Percentiles rank a stretch among this genome's conserved stretches.
phyloP scores from a whole-genome alignment of 92 coral and sea anemone species.

The Bergia sp. region DNA sequence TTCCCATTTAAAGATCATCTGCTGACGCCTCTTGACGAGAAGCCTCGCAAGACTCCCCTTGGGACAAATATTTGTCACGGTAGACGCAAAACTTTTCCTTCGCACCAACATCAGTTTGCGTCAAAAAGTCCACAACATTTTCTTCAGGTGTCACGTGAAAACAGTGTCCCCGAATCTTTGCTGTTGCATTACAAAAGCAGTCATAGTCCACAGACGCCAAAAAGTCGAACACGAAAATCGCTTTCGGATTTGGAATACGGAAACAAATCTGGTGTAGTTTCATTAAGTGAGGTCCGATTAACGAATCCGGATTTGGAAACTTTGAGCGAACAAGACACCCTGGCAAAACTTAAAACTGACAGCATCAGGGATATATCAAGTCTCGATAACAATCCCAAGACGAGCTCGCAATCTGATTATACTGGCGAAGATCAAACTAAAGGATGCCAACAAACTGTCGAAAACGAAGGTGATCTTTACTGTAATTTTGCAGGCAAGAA shows the following conservation, averaged over 20 bases:
- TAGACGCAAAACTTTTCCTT: slow-evolving; percentile 21
- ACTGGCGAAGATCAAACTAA: not conserved
- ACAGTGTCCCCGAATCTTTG: not conserved
- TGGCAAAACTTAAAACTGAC: not conserved
- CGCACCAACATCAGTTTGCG: not conserved
- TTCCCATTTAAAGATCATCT: not conserved
- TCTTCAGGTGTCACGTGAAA: not conserved
- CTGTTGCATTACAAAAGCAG: not conserved
- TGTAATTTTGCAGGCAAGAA: not conserved
- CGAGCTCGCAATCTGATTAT: not conserved
- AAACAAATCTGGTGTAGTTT: not conserved
- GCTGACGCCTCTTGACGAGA: not conserved
- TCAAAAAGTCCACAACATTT: not conserved
- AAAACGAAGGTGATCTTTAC: not conserved
- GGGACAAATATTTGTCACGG: not conserved
- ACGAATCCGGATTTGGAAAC: not conserved
- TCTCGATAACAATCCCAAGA: not conserved
- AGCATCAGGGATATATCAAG: not conserved
- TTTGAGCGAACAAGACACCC: not conserved
- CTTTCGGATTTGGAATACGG: not conserved
- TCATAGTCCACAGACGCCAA: not conserved
- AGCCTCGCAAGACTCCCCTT: not conserved
- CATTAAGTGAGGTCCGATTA: not conserved
- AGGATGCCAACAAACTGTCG: not conserved
- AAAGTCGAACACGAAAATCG: not conserved